Evolutionary conservation across 92 coral and sea anemone species (phyloP), one percentile per base, ranked within the genome.

Genomic region (Porites evermanni): DNA sequence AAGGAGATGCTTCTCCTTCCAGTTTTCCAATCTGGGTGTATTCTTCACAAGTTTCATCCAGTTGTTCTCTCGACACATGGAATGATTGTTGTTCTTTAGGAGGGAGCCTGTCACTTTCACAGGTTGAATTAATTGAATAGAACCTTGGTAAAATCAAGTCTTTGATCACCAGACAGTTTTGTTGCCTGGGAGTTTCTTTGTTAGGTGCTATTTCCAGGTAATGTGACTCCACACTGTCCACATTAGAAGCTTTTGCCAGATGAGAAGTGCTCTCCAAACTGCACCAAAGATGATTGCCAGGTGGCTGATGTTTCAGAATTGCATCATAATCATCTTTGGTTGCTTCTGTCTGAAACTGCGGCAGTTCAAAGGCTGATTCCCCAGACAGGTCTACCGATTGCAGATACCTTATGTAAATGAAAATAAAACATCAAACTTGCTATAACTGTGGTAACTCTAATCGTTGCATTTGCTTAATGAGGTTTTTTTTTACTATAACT

Each of bases 321-420:
- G 69, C 44, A 18, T 1, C 11, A 56, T 32, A 58, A n/a, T 29
- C 68, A 3, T 38, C 75, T 24, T 80, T 78, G 80, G 68, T 64
- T 83, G 78, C 72, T 69, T 80, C 61, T 69, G 72, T 80, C 8
- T 83, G 53, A 75, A 84, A 85, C 56, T 89, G 88, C 56, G 94
- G 98, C 50, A 92, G 84, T 67, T 90, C 98, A 85, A 90, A 92
- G 59, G 91, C 89, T 56, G 98, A 92, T 24, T 77, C 95, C 53
- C 63, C 88, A 64, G 83, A 84, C 86, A 95, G 89, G 72, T 88
- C 91, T 52, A 67, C 88, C 19, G 87, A 77, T 81, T 93, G 94
- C n/a, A 82, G 76, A 82, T 94, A 94, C 87, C 98, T 94, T 61
- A 51, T 38, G 47, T 38, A 38, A 38, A 83, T 56, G 52, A 16